These are phyloP conservation scores for Pollenia angustigena DNA, from an alignment of 2,888 invertebrate species.

Conservation along the genomic window DNA sequence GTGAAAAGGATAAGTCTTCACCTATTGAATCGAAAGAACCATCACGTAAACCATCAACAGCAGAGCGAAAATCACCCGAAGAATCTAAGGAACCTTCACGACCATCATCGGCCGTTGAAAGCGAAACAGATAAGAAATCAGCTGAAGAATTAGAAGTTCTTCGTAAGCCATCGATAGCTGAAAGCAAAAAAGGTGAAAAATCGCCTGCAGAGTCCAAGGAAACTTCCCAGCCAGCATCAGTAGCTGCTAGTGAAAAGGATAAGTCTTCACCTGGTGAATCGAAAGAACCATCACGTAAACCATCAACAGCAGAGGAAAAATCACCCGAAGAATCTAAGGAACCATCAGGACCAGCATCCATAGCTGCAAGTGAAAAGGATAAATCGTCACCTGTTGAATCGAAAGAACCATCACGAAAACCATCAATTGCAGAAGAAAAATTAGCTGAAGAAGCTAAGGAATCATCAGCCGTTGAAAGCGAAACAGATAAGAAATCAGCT, in stretches of 20 bases:
- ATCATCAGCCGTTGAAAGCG: constrained; percentile 29
- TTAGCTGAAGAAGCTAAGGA: constrained; percentile 49
- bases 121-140: not conserved
- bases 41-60: constrained; percentile 67
- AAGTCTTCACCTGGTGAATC: too few relatives aligned
- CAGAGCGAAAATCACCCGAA: constrained; percentile 38
- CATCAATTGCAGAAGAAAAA: constrained; percentile 54
- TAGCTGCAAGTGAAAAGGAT: too few relatives aligned
- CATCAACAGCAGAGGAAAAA: constrained; percentile 54
- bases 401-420: constrained; percentile 59
- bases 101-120: constrained; percentile 39
- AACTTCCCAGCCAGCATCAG: too few relatives aligned
- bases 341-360: constrained; percentile 74
- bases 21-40: constrained; percentile 35
- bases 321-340: constrained; percentile 73
- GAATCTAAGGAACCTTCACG: constrained; percentile 42
- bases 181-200: constrained; percentile 70
- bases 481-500: constrained; percentile 41
- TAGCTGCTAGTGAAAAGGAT: too few relatives aligned
- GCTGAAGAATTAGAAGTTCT: not conserved
- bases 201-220: constrained; percentile 64
- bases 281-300: constrained; percentile 59
- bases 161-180: constrained; percentile 49
- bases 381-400: too few relatives aligned
- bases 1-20: constrained; percentile 58